Conservation (phyloP, 2,113 vertebrate genomes). For the Oreochromis spilurus region DNA sequence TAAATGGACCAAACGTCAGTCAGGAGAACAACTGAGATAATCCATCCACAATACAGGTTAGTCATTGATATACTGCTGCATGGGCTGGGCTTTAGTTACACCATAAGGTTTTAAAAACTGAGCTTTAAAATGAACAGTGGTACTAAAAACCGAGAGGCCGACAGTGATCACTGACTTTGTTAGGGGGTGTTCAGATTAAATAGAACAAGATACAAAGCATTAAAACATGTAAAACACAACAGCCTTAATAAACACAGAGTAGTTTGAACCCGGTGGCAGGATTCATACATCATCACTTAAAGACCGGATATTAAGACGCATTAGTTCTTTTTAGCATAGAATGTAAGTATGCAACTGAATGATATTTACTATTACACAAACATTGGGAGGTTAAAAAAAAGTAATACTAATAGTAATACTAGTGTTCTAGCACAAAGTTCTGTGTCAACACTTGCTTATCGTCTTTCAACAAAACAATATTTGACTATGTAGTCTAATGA, state of each 20-base stretch:
- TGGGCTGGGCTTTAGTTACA: not conserved
- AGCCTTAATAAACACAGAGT: not conserved
- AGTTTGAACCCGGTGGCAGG: not conserved
- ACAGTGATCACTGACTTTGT: not conserved
- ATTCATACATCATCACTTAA: not conserved
- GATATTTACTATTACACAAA: not conserved
- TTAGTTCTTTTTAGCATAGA: not conserved
- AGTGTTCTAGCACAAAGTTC: not conserved
- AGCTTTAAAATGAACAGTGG: not conserved
- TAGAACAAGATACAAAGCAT: not conserved
- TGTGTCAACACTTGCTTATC: not conserved
- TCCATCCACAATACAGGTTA: not conserved
- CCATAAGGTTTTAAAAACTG: accelerated
- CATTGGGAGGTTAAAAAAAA: not conserved
- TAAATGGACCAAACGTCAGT: not conserved
- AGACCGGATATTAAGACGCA: not conserved
- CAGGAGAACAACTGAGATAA: not conserved
- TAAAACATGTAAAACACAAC: not conserved
- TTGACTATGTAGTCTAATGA: not conserved
- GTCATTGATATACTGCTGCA: not conserved
- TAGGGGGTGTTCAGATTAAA: not conserved
- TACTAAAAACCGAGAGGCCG: accelerated
- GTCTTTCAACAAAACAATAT: not conserved
- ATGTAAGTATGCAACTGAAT: not conserved
- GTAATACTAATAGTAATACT: not conserved